Conservation (phyloP, 2,113 vertebrate genomes). For the Camelus bactrianus region DNA sequence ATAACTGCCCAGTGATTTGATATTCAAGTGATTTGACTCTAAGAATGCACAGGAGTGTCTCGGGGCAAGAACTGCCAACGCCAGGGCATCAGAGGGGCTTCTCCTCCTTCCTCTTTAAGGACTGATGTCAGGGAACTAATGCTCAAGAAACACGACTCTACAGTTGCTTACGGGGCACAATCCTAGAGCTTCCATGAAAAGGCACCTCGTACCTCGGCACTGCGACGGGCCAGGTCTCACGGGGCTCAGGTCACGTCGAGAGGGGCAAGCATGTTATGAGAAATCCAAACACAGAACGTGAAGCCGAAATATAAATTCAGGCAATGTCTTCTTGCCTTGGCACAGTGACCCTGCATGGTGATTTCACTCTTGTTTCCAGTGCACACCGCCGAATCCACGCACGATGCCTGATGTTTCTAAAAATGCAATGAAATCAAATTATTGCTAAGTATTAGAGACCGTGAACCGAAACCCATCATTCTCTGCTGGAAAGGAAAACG, state of each 20-base stretch:
- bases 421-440: background rate
- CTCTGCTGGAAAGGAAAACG: background rate
- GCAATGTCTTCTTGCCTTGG: background rate
- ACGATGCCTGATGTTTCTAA: background rate
- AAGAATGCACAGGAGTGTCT: background rate
- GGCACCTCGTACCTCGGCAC: background rate
- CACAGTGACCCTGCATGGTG: background rate
- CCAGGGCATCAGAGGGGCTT: background rate
- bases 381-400: background rate
- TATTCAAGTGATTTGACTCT: background rate
- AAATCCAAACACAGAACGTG: background rate
- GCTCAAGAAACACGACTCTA: background rate
- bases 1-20: background rate
- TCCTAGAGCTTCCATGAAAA: background rate
- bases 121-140: background rate
- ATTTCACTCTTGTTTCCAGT: background rate
- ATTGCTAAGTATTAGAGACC: background rate
- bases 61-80: background rate
- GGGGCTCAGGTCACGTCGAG: background rate
- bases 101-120: background rate
- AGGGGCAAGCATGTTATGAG: background rate
- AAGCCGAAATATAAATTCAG: background rate
- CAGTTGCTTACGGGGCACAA: background rate
- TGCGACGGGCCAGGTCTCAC: background rate
- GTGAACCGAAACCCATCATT: background rate